Evolutionary conservation across 2,888 invertebrate genomes (phyloP).

Genomic region (Lymantria dispar): DNA sequence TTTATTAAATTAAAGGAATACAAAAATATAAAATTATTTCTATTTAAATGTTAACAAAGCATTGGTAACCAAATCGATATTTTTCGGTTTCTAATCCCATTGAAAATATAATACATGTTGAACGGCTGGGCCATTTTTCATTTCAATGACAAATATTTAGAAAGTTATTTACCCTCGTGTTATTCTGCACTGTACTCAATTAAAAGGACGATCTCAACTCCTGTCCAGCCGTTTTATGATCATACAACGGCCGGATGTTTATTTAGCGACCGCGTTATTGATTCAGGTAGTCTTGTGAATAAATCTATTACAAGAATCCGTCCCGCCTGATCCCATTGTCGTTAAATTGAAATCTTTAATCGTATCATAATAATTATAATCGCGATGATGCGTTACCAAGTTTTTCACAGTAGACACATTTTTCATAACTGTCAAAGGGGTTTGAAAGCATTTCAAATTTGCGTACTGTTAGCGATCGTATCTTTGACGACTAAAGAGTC

Average conservation of each 20-base stretch:
- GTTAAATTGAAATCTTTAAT: conserved; percentile 53
- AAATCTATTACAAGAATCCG: conserved; percentile 71
- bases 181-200: conserved; percentile 64
- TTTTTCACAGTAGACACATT: conserved; percentile 9
- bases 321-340: conserved; percentile 51
- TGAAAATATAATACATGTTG: conserved; percentile 62
- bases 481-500: conserved; percentile 54
- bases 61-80: conserved; percentile 55
- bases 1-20: too few species aligned
- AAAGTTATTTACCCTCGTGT: conserved; percentile 76
- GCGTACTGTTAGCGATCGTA: conserved; percentile 37
- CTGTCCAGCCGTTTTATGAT: conserved; percentile 56
- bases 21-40: conserved; percentile 51
- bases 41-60: conserved; percentile 53
- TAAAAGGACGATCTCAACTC: conserved; percentile 60
- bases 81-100: conserved; percentile 77
- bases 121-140: conserved; percentile 73
- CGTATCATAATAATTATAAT: conserved; percentile 53
- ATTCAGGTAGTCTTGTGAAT: conserved; percentile 73
- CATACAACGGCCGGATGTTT: conserved; percentile 69
- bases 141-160: conserved; percentile 79
- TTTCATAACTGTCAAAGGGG: conserved; percentile 39
- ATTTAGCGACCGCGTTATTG: conserved; percentile 67
- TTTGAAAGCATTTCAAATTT: conserved; percentile 57
- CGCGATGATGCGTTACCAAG: conserved; percentile 35